phyloP scores from a whole-genome alignment of 1,140 invertebrate species.

The Drosophila leontia region DNA sequence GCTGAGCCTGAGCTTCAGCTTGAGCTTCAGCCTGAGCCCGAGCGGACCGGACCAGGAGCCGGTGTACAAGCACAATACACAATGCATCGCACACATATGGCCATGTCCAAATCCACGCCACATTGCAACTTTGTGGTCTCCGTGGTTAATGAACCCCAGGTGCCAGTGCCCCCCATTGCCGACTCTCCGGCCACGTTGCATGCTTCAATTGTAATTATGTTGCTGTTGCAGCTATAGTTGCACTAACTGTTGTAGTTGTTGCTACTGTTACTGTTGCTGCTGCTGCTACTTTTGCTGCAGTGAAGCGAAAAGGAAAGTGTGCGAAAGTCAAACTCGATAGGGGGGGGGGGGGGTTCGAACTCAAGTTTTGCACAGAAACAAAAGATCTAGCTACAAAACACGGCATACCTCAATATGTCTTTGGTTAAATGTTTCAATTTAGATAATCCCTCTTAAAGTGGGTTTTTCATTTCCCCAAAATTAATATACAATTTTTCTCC shows the following conservation, averaged over 20 bases:
- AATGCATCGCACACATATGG: conserved; percentile 52
- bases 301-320: conserved; percentile 76
- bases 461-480: too few relatives aligned
- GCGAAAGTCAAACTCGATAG: conserved; percentile 58
- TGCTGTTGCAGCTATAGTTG: conserved; percentile 36
- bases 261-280: conserved; percentile 20
- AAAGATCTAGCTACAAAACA: neutral
- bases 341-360: conserved; percentile 10
- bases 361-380: conserved; percentile 30
- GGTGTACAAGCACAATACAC: conserved; percentile 42
- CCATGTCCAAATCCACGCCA: conserved; percentile 45
- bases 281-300: conserved; percentile 26
- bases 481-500: neutral
- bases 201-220: conserved; percentile 78
- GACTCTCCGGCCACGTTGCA: conserved; percentile 30
- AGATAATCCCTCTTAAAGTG: too few relatives aligned
- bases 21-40: neutral
- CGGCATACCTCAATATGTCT: too few relatives aligned
- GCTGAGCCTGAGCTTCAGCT: neutral
- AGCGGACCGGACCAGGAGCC: conserved; percentile 41
- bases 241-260: conserved; percentile 9
- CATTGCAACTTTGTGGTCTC: conserved; percentile 14
- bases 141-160: conserved; percentile 72
- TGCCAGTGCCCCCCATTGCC: conserved; percentile 37
- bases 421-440: too few relatives aligned